Percentiles rank a stretch among this genome's conserved stretches.
phyloP scores from a whole-genome alignment of 2,888 invertebrate species.

The Pemphredon lugubris region DNA sequence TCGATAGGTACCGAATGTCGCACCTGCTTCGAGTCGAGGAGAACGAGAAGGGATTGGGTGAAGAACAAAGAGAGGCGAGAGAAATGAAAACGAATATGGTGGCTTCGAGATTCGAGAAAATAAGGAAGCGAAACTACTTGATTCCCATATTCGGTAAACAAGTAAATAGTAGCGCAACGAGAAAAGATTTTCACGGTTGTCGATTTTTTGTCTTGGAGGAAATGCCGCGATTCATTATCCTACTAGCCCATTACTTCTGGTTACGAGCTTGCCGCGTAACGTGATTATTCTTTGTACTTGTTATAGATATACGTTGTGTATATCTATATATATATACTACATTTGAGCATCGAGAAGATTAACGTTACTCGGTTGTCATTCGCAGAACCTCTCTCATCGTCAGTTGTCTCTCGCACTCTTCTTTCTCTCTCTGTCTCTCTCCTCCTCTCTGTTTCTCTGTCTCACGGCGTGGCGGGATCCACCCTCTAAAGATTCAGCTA shows the following conservation, averaged over 20 bases:
- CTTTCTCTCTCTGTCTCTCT: conserved; percentile 24
- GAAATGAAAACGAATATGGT: not conserved
- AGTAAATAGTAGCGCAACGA: conserved; percentile 5
- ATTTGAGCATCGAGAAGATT: conserved; percentile 10
- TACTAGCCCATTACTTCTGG: too few species aligned
- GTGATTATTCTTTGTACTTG: too few species aligned
- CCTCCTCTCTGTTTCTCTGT: too few species aligned
- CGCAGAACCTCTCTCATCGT: conserved; percentile 32
- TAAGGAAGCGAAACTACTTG: not conserved
- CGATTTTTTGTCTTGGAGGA: too few species aligned
- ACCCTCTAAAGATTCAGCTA: conserved; percentile 37
- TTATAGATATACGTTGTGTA: not conserved
- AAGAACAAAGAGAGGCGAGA: not conserved
- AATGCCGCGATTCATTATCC: too few species aligned
- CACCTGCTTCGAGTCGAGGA: too few species aligned
- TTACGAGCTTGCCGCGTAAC: too few species aligned
- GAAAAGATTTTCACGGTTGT: not conserved
- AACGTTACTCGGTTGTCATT: conserved; percentile 39
- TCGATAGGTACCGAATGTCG: too few species aligned
- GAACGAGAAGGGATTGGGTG: not conserved
- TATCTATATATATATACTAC: conserved; percentile 4
- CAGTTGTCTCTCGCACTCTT: conserved; percentile 35
- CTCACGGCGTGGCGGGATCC: not conserved
- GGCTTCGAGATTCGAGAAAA: not conserved
- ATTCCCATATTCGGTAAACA: not conserved